A percentile compares a stretch with the other conserved stretches of the same genome.
phyloP scores from a whole-genome alignment of 2,797 vertebrate species.

The Paratrypauchen microcephalus region DNA sequence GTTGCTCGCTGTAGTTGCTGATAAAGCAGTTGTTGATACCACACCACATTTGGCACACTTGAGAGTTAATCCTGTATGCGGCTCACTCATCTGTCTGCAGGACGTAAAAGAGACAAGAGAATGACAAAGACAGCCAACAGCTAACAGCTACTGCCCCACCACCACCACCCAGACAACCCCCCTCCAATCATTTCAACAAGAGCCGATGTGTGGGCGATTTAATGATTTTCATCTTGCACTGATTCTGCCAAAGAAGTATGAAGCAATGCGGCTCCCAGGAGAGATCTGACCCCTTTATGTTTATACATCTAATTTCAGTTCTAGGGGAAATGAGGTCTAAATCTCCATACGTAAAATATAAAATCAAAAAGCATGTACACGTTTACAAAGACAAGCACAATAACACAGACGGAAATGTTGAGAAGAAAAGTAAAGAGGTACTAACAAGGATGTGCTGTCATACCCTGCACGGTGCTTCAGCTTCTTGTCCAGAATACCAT shows the following conservation, averaged over 20 bases:
- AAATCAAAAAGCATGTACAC: slow-evolving; percentile 40
- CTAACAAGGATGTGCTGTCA: slow-evolving; percentile 81
- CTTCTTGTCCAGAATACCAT: slow-evolving; percentile 99
- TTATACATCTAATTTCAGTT: slow-evolving; percentile 57
- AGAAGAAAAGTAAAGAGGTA: slow-evolving; percentile 61
- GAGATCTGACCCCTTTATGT: slow-evolving; percentile 70
- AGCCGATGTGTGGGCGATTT: slow-evolving; percentile 56
- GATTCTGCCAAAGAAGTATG: slow-evolving; percentile 71
- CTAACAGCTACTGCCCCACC: slow-evolving; percentile 48
- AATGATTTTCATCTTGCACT: slow-evolving; percentile 68
- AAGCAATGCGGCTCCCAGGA: slow-evolving; percentile 50
- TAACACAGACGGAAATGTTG: slow-evolving; percentile 31
- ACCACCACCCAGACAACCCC: slow-evolving; percentile 34
- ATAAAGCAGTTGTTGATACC: slow-evolving; percentile 99
- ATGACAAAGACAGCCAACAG: slow-evolving; percentile 64
- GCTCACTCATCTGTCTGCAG: slow-evolving; percentile 99
- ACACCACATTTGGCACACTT: slow-evolving; percentile 99
- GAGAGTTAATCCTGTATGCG: slow-evolving; percentile 99
- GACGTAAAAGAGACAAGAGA: slow-evolving; percentile 77
- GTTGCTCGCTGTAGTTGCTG: slow-evolving; percentile 99
- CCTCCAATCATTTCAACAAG: slow-evolving; percentile 46
- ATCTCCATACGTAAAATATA: slow-evolving; percentile 45
- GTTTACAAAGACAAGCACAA: slow-evolving; percentile 37
- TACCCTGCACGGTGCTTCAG: slow-evolving; percentile 99
- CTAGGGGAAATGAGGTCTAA: slow-evolving; percentile 45